Evolutionary conservation across 2,113 vertebrate species (phyloP).

Genomic region (Lophura nycthemera): DNA sequence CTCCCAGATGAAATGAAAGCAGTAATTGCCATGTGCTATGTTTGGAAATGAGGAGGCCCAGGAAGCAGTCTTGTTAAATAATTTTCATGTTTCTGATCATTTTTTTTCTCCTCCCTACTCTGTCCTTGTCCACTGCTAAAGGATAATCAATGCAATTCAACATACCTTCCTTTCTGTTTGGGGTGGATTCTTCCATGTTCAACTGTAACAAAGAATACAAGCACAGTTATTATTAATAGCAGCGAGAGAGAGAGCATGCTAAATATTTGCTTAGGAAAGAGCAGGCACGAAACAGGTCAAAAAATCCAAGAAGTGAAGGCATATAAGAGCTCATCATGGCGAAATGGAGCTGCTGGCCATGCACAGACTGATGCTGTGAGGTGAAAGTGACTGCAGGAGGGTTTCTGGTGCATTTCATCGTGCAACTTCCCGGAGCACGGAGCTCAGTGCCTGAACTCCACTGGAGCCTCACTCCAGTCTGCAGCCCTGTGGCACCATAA

Average conservation of each 20-base stretch:
- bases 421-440: too few relatives aligned
- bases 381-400: background rate
- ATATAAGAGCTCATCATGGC: rapidly evolving
- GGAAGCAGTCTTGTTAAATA: background rate
- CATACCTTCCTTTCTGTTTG: background rate
- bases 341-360: too few relatives aligned
- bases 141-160: background rate
- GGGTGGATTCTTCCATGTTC: background rate
- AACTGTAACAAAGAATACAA: background rate
- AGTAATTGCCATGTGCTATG: too few relatives aligned
- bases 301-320: background rate
- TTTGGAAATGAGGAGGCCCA: background rate
- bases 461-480: background rate
- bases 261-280: background rate
- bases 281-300: background rate
- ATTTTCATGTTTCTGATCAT: background rate
- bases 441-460: background rate
- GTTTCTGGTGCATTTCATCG: rapidly evolving
- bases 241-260: background rate
- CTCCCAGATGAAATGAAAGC: background rate
- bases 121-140: background rate
- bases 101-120: background rate
- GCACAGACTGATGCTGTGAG: background rate
- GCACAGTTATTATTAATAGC: background rate
- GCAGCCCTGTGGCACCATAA: background rate